Evolutionary conservation across 2,113 vertebrate species (phyloP).

Genomic region (Quiscalus mexicanus): DNA sequence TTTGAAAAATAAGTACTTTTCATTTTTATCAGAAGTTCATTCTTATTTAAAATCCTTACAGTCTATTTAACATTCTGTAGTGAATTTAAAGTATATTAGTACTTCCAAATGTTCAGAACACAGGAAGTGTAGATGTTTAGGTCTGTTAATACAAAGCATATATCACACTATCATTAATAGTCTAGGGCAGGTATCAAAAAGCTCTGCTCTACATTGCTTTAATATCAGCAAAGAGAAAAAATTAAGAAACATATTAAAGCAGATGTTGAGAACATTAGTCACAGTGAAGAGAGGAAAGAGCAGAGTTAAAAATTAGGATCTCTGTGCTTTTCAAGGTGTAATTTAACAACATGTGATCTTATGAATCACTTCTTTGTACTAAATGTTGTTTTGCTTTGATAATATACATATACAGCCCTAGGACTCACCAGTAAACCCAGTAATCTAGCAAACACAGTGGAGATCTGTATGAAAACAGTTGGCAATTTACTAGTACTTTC

Average conservation of each 20-base stretch:
- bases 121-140: background rate
- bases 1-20: background rate
- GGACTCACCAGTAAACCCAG: background rate
- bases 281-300: background rate
- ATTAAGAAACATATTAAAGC: background rate
- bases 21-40: background rate
- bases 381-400: background rate
- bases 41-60: background rate
- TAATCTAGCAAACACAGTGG: background rate
- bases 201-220: background rate
- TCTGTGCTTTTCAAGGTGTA: background rate
- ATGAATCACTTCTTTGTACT: background rate
- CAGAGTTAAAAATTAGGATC: background rate
- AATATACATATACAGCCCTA: background rate
- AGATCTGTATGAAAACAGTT: background rate
- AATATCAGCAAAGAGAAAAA: background rate
- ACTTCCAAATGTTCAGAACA: background rate
- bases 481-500: background rate
- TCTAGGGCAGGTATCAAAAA: background rate
- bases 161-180: background rate
- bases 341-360: background rate
- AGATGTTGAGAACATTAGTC: background rate
- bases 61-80: background rate
- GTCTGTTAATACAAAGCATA: background rate
- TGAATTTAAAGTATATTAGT: background rate